phyloP scores from a whole-genome alignment of 2,888 invertebrate species.

The Chironomus riparius region DNA sequence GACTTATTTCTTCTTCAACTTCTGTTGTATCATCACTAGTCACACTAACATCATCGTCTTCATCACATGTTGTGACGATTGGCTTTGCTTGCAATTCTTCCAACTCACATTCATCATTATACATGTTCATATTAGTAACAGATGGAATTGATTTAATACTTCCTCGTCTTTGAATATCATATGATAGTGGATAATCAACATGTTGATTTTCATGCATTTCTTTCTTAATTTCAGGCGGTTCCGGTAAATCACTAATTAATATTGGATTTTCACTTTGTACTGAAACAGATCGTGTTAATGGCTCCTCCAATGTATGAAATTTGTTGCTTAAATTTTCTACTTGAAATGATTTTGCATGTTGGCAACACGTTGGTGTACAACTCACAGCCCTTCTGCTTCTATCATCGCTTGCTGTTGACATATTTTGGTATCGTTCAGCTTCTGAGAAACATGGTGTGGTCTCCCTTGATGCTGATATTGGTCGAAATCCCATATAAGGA shows the following conservation, averaged over 20 bases:
- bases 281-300: not conserved
- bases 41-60: slow-evolving; percentile 29
- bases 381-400: slow-evolving; percentile 9
- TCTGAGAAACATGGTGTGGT: slow-evolving; percentile 18
- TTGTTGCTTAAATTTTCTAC: slow-evolving; percentile 4
- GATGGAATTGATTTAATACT: slow-evolving; percentile 22
- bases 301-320: slow-evolving; percentile 10
- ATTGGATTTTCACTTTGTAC: not conserved
- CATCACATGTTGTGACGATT: not conserved
- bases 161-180: not conserved
- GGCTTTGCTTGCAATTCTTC: not conserved
- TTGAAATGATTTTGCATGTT: slow-evolving; percentile 10
- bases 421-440: not conserved
- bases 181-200: slow-evolving; percentile 30
- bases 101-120: not conserved
- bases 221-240: slow-evolving; percentile 21
- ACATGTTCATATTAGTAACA: slow-evolving; percentile 15
- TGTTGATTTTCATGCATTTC: not conserved
- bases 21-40: slow-evolving; percentile 35
- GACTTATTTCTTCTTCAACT: slow-evolving; percentile 34
- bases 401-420: not conserved
- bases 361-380: slow-evolving; percentile 18
- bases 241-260: slow-evolving; percentile 31
- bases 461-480: slow-evolving; percentile 11
- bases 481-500: slow-evolving; percentile 15